Evolutionary conservation across 2,797 vertebrate genomes (phyloP).

Genomic region (Cuniculus paca): DNA sequence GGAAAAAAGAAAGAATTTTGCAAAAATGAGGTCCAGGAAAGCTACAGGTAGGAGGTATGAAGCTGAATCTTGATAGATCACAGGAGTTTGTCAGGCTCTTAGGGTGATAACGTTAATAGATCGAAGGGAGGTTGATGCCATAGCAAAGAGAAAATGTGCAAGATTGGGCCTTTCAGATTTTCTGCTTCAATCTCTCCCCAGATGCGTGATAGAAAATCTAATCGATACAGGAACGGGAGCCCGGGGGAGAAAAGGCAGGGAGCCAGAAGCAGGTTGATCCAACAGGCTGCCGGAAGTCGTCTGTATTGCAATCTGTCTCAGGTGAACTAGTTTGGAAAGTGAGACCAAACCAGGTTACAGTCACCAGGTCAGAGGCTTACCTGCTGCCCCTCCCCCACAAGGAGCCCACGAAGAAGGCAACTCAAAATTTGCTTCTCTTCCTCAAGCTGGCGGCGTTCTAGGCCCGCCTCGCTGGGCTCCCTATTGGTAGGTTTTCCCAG

Average conservation of each 20-base stretch:
- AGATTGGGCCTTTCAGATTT: not conserved
- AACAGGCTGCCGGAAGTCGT: not conserved
- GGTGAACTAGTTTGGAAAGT: not conserved
- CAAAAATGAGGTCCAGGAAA: not conserved
- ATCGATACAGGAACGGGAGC: not conserved
- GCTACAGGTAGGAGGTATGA: conserved; percentile 47
- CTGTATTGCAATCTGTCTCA: not conserved
- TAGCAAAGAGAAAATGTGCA: not conserved
- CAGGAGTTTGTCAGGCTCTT: not conserved
- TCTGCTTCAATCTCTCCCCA: not conserved
- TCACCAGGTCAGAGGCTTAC: conserved; percentile 68
- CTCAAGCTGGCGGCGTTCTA: not conserved
- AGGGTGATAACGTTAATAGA: not conserved
- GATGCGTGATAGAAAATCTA: not conserved
- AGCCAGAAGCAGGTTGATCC: not conserved
- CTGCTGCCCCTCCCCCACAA: conserved; percentile 75
- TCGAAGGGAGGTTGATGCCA: not conserved
- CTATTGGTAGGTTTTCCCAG: conserved; percentile 70
- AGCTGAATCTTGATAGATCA: not conserved
- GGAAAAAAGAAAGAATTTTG: not conserved
- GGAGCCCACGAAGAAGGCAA: conserved; percentile 30
- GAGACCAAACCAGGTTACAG: not conserved
- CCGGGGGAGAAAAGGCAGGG: not conserved
- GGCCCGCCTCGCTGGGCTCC: conserved; percentile 67
- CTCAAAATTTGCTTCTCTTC: conserved; percentile 51